Conservation (phyloP, 2,888 invertebrate genomes). For the Eledone cirrhosa region DNA sequence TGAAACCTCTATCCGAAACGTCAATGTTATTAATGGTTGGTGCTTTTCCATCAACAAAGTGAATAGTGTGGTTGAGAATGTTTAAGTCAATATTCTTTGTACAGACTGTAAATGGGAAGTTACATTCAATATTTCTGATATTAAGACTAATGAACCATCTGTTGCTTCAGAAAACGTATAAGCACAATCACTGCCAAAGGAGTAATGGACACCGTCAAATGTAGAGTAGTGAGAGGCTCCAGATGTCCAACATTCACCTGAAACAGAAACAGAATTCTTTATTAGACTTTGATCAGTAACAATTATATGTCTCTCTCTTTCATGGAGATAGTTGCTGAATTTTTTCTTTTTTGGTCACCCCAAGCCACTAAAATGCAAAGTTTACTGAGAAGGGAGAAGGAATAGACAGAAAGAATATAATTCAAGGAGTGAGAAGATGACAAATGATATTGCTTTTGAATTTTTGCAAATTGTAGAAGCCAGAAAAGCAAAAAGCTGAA, state of each 20-base stretch:
- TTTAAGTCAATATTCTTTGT: conserved; percentile 8
- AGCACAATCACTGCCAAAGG: conserved; percentile 19
- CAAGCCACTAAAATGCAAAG: too few relatives aligned
- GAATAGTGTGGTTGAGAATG: neutral
- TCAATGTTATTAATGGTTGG: neutral
- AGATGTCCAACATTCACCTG: conserved; percentile 18
- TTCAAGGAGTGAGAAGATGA: too few relatives aligned
- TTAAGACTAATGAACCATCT: neutral
- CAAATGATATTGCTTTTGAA: too few relatives aligned
- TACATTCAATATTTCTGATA: conserved; percentile 10
- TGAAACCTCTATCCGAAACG: neutral
- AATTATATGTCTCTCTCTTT: too few relatives aligned
- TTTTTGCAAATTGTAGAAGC: too few relatives aligned
- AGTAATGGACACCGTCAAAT: neutral
- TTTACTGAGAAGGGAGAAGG: too few relatives aligned
- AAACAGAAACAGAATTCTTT: neutral
- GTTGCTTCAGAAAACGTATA: neutral
- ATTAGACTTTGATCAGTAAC: too few relatives aligned
- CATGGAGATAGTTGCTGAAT: too few relatives aligned
- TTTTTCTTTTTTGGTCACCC: too few relatives aligned
- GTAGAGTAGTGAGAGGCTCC: neutral
- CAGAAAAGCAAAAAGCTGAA: too few relatives aligned
- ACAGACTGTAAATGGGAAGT: neutral
- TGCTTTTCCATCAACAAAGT: conserved; percentile 1
- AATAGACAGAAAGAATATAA: too few relatives aligned